A percentile compares a stretch with the other conserved stretches of the same genome.
These are phyloP conservation scores for Laterallus jamaicensis DNA, from an alignment of 2,113 vertebrate genomes.

Conservation along the genomic window DNA sequence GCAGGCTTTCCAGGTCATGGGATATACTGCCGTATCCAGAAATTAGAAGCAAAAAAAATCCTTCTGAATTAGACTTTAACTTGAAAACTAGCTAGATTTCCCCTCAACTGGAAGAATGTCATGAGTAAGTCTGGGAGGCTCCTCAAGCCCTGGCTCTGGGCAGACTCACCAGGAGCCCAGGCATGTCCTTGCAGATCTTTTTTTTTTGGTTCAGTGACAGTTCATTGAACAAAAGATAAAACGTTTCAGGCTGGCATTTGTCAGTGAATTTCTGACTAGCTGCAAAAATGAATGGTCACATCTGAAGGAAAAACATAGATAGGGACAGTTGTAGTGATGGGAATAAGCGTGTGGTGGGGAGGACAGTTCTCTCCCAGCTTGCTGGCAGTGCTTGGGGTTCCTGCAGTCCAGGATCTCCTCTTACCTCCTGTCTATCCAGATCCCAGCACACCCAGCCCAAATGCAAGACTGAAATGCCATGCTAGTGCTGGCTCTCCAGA, in stretches of 20 bases:
- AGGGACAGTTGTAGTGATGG: not conserved
- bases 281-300: not conserved
- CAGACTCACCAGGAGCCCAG: not conserved
- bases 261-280: conserved; percentile 16
- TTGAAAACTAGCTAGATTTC: not conserved
- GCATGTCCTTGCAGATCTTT: not conserved
- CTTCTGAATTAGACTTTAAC: not conserved
- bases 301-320: not conserved
- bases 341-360: not conserved
- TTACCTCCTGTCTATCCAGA: not conserved
- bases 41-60: not conserved
- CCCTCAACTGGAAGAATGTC: not conserved
- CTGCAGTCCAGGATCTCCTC: not conserved
- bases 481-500: not conserved
- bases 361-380: not conserved
- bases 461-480: not conserved
- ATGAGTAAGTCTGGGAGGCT: not conserved
- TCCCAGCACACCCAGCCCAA: not conserved
- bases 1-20: not conserved
- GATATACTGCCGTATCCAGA: not conserved
- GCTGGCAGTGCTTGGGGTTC: not conserved
- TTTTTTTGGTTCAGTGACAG: not conserved
- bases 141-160: not conserved
- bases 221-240: not conserved
- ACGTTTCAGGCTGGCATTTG: conserved; percentile 7